Percentiles rank a stretch among this genome's conserved stretches.
phyloP scores from a whole-genome alignment of 2,888 invertebrate species.

The Cepaea hortensis region DNA sequence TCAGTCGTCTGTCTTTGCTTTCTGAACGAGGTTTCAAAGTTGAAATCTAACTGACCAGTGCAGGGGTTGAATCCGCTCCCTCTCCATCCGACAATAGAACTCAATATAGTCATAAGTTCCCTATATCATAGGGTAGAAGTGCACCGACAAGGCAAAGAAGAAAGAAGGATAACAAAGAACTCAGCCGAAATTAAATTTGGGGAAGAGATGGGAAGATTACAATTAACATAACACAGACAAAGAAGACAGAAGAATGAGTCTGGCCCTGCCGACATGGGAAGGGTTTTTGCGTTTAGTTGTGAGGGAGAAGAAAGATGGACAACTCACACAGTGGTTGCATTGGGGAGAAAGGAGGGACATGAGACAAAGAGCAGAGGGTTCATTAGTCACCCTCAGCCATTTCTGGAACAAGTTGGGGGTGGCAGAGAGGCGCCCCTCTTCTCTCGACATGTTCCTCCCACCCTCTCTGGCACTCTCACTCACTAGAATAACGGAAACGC shows the following conservation, averaged over 20 bases:
- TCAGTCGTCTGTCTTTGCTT: too few relatives aligned
- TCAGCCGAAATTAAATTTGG: not conserved
- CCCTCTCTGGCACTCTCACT: conserved; percentile 15
- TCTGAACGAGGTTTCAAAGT: too few relatives aligned
- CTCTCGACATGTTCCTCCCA: conserved; percentile 1
- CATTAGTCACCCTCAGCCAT: conserved; percentile 33
- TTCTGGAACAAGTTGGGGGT: conserved; percentile 28
- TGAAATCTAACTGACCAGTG: too few relatives aligned
- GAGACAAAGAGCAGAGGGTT: conserved; percentile 23
- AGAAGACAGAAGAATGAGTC: not conserved
- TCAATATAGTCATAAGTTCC: too few relatives aligned
- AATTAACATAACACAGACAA: conserved; percentile 5
- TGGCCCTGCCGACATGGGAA: not conserved
- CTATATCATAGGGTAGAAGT: too few relatives aligned
- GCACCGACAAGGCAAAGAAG: too few relatives aligned
- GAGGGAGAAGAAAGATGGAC: not conserved
- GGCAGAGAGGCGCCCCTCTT: not conserved
- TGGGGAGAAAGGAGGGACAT: not conserved
- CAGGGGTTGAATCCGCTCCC: too few relatives aligned
- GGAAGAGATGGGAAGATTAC: not conserved
- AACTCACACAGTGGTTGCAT: not conserved
- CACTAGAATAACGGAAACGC: not conserved
- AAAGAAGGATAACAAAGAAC: conserved; percentile 5
- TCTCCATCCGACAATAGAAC: too few relatives aligned
- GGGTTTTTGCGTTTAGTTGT: too few relatives aligned